Evolutionary conservation across 1,140 invertebrate genomes (phyloP), one percentile per base, ranked within the genome.

Genomic region (Macrocentrus cingulum): DNA sequence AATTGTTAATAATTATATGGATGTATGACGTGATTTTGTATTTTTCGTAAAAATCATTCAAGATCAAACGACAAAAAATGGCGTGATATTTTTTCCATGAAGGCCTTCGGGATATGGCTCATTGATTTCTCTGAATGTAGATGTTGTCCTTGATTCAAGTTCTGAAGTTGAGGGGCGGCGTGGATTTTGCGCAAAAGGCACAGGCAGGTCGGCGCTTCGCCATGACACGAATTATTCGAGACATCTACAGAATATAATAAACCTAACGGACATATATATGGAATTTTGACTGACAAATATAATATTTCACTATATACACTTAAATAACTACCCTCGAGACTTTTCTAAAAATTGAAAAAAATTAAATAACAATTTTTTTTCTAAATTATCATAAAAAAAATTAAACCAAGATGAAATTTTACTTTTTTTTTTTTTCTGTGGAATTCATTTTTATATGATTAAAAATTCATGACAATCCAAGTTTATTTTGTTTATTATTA

Each of bases 201-300:
- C n/a, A n/a, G n/a, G 51, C 45, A 55, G 23, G 44, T 44, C 45
- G 44, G 19, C 32, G 54, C 36, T 60, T 75, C 51, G 66, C 75
- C 76, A 74, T 77, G 76, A 78, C 75, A 78, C 67, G 60, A 69
- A 74, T 77, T 62, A 61, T 60, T 60, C n/a, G n/a, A 71, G 65
- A 46, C 60, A 25, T 49, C 45, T 20, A 49, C 36, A 49, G 19
- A 54, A 41, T 45, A 56, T 16, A n/a, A n/a, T n/a, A n/a, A n/a
- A n/a, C n/a, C 53, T 65, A 66, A 68, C 63, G 68, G 71, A 77
- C 76, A 73, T n/a, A n/a, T n/a, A n/a, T n/a, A n/a, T n/a, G n/a
- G n/a, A 75, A 77, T 76, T 77, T 76, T 67, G 70, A 70, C 68
- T 62, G 58, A 63, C 29, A 44, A 36, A n/a, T n/a, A n/a, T n/a